Conservation (phyloP, 2,797 vertebrate genomes). For the Galago senegalensis region DNA sequence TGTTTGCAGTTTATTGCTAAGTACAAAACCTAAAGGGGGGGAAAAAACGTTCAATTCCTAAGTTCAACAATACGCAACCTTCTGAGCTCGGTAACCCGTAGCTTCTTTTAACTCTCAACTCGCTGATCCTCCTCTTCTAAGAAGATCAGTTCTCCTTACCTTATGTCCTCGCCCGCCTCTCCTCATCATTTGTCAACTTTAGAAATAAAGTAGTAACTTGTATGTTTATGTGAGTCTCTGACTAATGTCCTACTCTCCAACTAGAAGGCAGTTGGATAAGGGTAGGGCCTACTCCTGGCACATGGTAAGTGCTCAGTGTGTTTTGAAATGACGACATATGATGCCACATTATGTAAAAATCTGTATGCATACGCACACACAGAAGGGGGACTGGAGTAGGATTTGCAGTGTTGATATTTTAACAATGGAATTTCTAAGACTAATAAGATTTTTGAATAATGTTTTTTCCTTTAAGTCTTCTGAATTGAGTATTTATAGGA, state of each 20-base stretch:
- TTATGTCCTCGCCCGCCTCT: not conserved
- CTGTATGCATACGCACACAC: no score
- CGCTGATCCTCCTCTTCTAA: not conserved
- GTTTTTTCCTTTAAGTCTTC: conserved; percentile 18
- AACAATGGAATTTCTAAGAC: conserved; percentile 32
- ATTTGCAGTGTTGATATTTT: conserved; percentile 34
- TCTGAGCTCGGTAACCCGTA: not conserved
- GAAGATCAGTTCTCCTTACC: not conserved
- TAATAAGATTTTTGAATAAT: not conserved
- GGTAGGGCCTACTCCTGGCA: not conserved
- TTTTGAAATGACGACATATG: conserved; percentile 33
- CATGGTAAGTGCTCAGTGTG: not conserved
- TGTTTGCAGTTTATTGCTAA: conserved; percentile 16
- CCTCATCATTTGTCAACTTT: not conserved
- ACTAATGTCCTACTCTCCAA: not conserved
- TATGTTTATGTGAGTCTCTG: not conserved
- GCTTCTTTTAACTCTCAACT: conserved; percentile 3
- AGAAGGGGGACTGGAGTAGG: not conserved
- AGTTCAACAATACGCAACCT: not conserved
- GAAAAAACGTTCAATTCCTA: not conserved
- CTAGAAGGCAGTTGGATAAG: not conserved
- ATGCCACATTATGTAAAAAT: not conserved
- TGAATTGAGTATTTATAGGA: not conserved
- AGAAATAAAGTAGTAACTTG: not conserved
- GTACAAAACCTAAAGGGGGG: not conserved